phyloP scores from a whole-genome alignment of 2,888 invertebrate species.

The Cephus pulcher region DNA sequence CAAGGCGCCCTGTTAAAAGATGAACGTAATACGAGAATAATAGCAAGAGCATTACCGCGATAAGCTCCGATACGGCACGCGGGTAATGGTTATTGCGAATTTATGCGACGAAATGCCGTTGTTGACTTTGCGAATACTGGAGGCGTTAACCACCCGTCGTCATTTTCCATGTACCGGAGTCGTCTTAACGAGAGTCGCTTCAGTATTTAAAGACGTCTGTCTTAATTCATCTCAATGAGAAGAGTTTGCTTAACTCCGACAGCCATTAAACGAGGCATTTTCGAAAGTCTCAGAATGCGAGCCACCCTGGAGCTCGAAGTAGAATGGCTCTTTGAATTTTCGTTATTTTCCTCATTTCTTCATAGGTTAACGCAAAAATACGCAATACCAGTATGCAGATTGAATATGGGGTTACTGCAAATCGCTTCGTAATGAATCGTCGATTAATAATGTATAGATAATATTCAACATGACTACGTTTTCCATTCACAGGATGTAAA shows the following conservation, averaged over 20 bases:
- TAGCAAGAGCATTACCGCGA: not conserved
- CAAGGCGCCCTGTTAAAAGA: not conserved
- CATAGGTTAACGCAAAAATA: not conserved
- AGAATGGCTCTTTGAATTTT: not conserved
- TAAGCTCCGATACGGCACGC: conserved; percentile 3
- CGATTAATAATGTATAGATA: not conserved
- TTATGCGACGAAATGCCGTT: not conserved
- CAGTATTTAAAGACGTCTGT: not conserved
- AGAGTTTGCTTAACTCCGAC: not conserved
- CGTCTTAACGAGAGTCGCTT: not conserved
- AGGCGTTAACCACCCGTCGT: not conserved
- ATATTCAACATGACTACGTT: not conserved
- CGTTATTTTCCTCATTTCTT: not conserved
- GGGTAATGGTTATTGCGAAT: conserved; percentile 4
- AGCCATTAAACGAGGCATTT: not conserved
- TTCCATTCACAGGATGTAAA: not conserved
- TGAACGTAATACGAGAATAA: conserved; percentile 5
- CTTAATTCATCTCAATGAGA: not conserved
- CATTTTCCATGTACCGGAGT: not conserved
- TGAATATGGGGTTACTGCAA: not conserved
- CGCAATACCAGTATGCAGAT: not conserved
- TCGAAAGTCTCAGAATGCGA: not conserved
- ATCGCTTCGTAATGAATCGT: not conserved
- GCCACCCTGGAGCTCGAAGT: not conserved
- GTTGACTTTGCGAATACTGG: conserved; percentile 1